phyloP scores from a whole-genome alignment of 2,113 vertebrate species.

The Pogona vitticeps region DNA sequence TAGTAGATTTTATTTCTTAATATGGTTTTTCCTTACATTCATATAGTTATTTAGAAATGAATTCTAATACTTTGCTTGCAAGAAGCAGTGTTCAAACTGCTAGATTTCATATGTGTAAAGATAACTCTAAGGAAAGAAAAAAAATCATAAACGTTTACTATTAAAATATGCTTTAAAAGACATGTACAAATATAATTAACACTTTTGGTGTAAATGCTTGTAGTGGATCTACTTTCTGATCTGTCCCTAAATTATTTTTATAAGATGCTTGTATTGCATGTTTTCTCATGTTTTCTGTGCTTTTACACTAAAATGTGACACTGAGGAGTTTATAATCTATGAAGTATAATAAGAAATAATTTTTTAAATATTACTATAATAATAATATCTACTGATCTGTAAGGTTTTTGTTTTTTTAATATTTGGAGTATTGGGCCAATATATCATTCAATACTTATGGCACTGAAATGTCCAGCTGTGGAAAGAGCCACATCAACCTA shows the following conservation, averaged over 20 bases:
- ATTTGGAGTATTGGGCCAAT: no score
- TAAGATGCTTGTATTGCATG: not conserved
- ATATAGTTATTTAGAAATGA: constrained; percentile 9
- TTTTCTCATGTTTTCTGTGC: constrained; percentile 26
- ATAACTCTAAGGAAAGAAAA: constrained; percentile 5
- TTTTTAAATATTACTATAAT: not conserved
- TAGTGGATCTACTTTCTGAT: not conserved
- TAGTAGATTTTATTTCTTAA: constrained; percentile 45
- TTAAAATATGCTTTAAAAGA: not conserved
- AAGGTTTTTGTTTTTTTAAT: no score
- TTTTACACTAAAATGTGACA: constrained; percentile 29
- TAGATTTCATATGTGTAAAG: constrained; percentile 46
- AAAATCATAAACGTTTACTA: not conserved
- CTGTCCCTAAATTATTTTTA: constrained; percentile 13
- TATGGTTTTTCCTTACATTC: constrained; percentile 29
- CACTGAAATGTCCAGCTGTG: no score
- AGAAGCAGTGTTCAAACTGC: constrained; percentile 41
- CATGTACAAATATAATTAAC: not conserved
- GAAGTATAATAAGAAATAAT: constrained; percentile 45
- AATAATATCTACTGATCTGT: no score
- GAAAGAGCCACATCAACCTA: no score
- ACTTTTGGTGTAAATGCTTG: not conserved
- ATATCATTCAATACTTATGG: no score
- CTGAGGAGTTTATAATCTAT: not conserved
- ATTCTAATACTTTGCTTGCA: constrained; percentile 25